Percentiles rank a stretch among this genome's conserved stretches.
These are phyloP conservation scores for Cossypha polioptera DNA, from an alignment of 2,797 vertebrate species.

Conservation along the genomic window DNA sequence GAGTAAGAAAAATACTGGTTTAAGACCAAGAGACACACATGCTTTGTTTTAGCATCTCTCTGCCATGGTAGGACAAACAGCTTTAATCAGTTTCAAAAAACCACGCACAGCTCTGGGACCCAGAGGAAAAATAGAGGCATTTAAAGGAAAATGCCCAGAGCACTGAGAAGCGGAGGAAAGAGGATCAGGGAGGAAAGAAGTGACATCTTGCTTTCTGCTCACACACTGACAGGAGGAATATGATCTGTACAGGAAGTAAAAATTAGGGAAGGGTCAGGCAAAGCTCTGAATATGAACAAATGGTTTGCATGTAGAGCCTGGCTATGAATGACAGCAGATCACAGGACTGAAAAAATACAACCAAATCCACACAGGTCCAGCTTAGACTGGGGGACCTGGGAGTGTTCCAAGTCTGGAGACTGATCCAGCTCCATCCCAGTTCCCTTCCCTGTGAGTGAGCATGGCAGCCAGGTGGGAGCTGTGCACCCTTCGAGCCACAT, in stretches of 20 bases:
- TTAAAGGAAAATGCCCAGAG: not conserved
- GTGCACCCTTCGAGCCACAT: not conserved
- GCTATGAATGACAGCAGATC: not conserved
- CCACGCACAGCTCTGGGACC: not conserved
- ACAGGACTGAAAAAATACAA: not conserved
- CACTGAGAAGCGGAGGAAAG: not conserved
- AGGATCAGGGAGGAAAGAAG: not conserved
- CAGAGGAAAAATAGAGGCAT: not conserved
- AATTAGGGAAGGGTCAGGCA: not conserved
- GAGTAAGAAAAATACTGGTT: not conserved
- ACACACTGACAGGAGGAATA: not conserved
- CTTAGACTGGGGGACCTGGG: not conserved
- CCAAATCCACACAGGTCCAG: not conserved
- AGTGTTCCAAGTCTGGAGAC: not conserved
- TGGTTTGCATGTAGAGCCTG: not conserved
- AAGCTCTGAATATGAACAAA: not conserved
- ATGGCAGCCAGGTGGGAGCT: not conserved
- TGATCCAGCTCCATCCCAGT: not conserved
- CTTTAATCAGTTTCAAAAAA: conserved; percentile 25
- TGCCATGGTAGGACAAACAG: not conserved
- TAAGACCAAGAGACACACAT: not conserved
- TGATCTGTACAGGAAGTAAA: not conserved
- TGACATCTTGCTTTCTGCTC: not conserved
- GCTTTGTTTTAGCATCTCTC: conserved; percentile 30
- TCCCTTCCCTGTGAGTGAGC: accelerated